Evolutionary conservation across 1,140 invertebrate genomes (phyloP).

Genomic region (Conopomorpha cramerella): DNA sequence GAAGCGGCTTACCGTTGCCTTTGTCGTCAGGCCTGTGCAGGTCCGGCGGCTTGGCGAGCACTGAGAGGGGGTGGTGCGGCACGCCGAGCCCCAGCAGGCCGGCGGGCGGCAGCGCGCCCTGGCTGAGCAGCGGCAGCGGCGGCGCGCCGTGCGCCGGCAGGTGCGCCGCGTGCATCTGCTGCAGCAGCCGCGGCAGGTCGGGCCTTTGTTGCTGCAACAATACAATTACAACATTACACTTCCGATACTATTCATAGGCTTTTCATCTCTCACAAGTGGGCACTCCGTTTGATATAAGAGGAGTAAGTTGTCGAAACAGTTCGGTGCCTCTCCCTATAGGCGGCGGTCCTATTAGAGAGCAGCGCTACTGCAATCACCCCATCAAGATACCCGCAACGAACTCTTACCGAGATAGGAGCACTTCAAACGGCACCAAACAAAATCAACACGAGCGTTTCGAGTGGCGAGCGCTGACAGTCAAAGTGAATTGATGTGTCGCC

Average conservation of each 20-base stretch:
- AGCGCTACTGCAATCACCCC: too few species aligned
- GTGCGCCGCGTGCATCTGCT: constrained; percentile 92
- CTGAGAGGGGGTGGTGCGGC: constrained; percentile 69
- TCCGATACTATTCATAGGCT: too few species aligned
- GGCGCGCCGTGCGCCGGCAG: constrained; percentile 80
- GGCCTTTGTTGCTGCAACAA: constrained; percentile 78
- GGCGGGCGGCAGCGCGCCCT: constrained; percentile 70
- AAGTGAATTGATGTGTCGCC: constrained; percentile 53
- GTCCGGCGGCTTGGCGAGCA: constrained; percentile 69
- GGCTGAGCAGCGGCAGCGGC: constrained; percentile 67
- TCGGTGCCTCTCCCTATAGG: too few species aligned
- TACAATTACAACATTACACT: too few species aligned
- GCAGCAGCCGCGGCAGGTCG: constrained; percentile 74
- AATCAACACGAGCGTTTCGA: constrained; percentile 3
- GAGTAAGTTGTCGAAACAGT: too few species aligned
- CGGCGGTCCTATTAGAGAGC: too few species aligned
- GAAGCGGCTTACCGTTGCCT: constrained; percentile 65
- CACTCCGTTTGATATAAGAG: too few species aligned
- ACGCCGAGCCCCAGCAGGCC: constrained; percentile 60
- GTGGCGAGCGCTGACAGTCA: constrained; percentile 23
- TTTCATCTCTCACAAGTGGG: too few species aligned
- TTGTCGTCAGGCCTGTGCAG: constrained; percentile 64
- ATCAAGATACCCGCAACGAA: too few species aligned
- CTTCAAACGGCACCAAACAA: too few species aligned
- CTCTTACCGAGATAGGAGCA: too few species aligned